These are phyloP conservation scores for Cliona cf. orientalis DNA, from an alignment of 37 sponge, comb jelly and placozoan species.

Conservation along the genomic window DNA sequence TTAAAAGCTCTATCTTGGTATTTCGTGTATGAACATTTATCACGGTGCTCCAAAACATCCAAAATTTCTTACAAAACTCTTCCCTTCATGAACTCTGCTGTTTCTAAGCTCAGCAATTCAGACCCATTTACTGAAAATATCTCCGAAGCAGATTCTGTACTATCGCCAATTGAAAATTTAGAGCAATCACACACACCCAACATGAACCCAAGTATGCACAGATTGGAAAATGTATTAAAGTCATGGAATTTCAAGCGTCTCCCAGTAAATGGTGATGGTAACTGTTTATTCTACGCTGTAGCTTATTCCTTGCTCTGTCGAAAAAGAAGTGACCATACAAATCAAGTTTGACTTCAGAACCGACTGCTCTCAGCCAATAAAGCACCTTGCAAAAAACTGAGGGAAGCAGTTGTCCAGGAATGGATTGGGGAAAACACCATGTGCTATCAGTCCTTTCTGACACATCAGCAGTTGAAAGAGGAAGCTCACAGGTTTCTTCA, in stretches of 20 bases:
- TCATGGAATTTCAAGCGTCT: conserved; percentile 19
- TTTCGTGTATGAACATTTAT: no score
- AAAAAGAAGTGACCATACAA: neutral
- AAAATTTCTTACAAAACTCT: no score
- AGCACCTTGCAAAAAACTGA: neutral
- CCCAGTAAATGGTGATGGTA: conserved; percentile 21
- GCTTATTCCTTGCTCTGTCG: neutral
- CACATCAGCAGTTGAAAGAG: neutral
- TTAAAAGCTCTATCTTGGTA: no score
- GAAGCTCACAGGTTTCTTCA: neutral
- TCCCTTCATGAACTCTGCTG: no score
- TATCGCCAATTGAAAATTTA: no score
- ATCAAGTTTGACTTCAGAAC: no score
- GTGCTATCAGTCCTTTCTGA: conserved; percentile 30
- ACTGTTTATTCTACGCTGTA: conserved; percentile 37
- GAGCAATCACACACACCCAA: no score
- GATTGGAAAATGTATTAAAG: conserved; percentile 1
- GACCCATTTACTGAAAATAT: no score
- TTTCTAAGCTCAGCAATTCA: no score
- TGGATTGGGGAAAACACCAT: conserved; percentile 28
- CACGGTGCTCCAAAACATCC: no score
- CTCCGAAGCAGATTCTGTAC: no score
- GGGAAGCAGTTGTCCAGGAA: conserved; percentile 17
- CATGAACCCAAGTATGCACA: no score
- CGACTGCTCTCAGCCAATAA: neutral